Evolutionary conservation across 2,888 invertebrate genomes (phyloP).

Genomic region (Tipula helvola): DNA sequence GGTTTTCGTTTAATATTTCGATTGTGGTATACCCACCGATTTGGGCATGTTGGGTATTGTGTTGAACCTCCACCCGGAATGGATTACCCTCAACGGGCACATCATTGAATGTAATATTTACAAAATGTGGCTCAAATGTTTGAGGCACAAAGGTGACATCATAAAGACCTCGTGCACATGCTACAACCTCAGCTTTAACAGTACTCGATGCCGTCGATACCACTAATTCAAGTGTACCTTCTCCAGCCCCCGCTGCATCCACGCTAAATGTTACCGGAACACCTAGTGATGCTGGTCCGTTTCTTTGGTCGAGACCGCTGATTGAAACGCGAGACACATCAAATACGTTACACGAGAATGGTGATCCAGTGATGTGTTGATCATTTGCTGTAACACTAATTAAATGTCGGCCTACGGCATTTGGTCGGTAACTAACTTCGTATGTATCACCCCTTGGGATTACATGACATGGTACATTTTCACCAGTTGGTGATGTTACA

Average conservation of each 20-base stretch:
- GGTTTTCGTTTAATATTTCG: constrained; percentile 48
- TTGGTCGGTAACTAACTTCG: constrained; percentile 68
- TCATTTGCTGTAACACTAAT: constrained; percentile 72
- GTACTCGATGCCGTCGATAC: constrained; percentile 83
- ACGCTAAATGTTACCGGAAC: constrained; percentile 86
- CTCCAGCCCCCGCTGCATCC: constrained; percentile 89
- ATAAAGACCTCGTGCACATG: constrained; percentile 80
- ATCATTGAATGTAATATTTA: constrained; percentile 90
- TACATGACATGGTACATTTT: constrained; percentile 60
- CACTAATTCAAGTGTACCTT: constrained; percentile 82
- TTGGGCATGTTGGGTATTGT: constrained; percentile 61
- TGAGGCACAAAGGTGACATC: constrained; percentile 88
- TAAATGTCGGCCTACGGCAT: constrained; percentile 76
- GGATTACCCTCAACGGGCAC: constrained; percentile 84
- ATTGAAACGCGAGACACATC: constrained; percentile 74
- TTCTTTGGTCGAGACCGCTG: constrained; percentile 47
- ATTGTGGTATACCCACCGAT: constrained; percentile 46
- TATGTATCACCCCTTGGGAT: constrained; percentile 54
- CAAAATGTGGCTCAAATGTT: constrained; percentile 78
- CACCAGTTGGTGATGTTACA: constrained; percentile 74
- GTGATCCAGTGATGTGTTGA: constrained; percentile 78
- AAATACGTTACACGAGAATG: constrained; percentile 88
- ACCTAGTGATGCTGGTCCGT: constrained; percentile 44
- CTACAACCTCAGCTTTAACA: constrained; percentile 77
- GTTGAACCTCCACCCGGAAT: constrained; percentile 67